These are phyloP conservation scores for Cephus rjabovi DNA, from an alignment of 2,888 invertebrate species.

Conservation along the genomic window DNA sequence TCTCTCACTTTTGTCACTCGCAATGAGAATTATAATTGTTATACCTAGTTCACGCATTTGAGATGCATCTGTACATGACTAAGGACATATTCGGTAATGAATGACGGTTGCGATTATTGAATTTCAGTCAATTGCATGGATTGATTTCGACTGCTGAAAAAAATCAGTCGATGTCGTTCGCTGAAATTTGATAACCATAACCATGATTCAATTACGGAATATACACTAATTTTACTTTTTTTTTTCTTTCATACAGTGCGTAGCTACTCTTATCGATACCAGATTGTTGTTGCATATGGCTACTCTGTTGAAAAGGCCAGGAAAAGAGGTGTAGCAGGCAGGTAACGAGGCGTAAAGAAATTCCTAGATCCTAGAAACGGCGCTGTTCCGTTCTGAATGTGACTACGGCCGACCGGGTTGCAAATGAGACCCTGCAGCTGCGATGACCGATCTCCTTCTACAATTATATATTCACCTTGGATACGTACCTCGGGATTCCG, in stretches of 20 bases:
- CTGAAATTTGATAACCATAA: no score
- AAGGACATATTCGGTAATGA: no score
- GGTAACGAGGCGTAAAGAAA: slow-evolving; percentile 18
- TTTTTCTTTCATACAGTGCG: neutral
- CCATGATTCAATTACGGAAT: no score
- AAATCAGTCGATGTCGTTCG: no score
- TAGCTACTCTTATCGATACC: neutral
- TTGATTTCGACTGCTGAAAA: no score
- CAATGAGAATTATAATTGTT: neutral
- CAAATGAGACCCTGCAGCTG: slow-evolving; percentile 9
- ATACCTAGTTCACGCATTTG: neutral
- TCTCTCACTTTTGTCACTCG: neutral
- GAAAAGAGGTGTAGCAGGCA: neutral
- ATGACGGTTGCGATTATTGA: no score
- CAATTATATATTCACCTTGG: neutral
- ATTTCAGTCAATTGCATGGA: no score
- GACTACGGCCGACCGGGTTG: slow-evolving; percentile 11
- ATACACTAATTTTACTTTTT: neutral
- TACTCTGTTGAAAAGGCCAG: neutral
- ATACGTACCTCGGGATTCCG: neutral
- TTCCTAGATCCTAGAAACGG: slow-evolving; percentile 18
- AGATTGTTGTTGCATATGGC: neutral
- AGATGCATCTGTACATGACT: neutral
- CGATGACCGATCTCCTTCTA: neutral
- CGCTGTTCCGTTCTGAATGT: slow-evolving; percentile 31